These are phyloP conservation scores for Pachyramphus minor DNA, from an alignment of 2,113 vertebrate genomes.

Conservation along the genomic window DNA sequence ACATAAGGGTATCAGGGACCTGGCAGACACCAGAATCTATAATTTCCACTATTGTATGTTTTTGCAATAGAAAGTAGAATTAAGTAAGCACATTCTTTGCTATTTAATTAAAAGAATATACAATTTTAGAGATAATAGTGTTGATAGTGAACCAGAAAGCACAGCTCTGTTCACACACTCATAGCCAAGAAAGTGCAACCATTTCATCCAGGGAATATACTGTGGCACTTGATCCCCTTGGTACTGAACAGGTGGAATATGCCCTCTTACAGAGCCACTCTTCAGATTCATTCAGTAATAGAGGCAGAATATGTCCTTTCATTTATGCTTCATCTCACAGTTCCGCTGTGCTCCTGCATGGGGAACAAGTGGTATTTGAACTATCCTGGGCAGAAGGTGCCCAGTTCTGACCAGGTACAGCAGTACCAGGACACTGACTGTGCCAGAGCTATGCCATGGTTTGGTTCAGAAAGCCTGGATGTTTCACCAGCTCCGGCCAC, in stretches of 20 bases:
- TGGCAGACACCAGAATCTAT: not conserved
- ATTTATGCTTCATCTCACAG: not conserved
- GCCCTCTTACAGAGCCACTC: not conserved
- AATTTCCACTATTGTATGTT: not conserved
- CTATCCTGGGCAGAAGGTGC: not conserved
- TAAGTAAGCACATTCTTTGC: not conserved
- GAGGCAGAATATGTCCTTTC: not conserved
- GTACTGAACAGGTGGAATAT: not conserved
- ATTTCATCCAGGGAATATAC: not conserved
- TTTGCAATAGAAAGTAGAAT: not conserved
- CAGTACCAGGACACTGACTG: accelerated
- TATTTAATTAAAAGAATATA: conserved; percentile 15
- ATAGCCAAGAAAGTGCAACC: not conserved
- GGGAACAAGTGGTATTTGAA: not conserved
- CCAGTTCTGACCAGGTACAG: not conserved
- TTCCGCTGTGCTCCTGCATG: not conserved
- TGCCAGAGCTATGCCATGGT: accelerated
- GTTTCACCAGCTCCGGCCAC: not conserved
- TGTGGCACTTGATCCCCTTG: not conserved
- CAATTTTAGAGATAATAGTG: not conserved
- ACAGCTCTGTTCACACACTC: not conserved
- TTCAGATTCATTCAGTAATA: not conserved
- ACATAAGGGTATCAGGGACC: not conserved
- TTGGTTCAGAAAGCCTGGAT: not conserved
- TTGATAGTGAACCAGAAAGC: not conserved